Percentiles rank a stretch among this genome's conserved stretches.
Conservation (phyloP, 1,140 invertebrate genomes). For the Pomacea maculata region DNA sequence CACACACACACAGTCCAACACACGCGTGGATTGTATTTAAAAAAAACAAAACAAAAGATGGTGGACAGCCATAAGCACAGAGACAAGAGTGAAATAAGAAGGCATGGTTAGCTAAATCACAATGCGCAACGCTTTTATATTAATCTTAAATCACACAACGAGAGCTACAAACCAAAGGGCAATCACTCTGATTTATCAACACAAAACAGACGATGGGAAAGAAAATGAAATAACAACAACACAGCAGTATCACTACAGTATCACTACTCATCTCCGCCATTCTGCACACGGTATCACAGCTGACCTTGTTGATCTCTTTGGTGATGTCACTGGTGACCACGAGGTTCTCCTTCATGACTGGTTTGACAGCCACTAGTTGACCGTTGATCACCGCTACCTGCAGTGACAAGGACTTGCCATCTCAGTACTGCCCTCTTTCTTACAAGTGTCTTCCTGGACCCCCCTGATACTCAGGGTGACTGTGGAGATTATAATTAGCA, state of each 20-base stretch:
- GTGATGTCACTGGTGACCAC: constrained; percentile 22
- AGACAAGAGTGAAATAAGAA: no score
- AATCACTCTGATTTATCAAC: background rate
- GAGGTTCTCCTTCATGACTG: constrained; percentile 24
- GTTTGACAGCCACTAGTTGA: constrained; percentile 29
- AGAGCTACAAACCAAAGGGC: background rate
- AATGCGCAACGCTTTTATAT: no score
- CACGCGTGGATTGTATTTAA: background rate
- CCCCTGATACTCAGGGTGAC: no score
- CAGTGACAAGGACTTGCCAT: background rate
- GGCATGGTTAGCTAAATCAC: no score
- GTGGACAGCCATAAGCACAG: no score
- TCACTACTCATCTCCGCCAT: no score
- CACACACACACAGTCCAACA: background rate
- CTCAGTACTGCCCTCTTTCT: no score
- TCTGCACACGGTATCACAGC: background rate
- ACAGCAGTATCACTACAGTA: background rate
- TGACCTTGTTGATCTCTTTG: constrained; percentile 36
- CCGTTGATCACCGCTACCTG: constrained; percentile 15
- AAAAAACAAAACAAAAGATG: no score
- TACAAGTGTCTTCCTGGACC: no score
- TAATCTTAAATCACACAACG: no score
- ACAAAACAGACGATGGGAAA: background rate
- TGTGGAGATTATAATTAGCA: no score
- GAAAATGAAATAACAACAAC: background rate